Evolutionary conservation across 2,113 vertebrate genomes (phyloP).

Genomic region (Grammomys surdaster): DNA sequence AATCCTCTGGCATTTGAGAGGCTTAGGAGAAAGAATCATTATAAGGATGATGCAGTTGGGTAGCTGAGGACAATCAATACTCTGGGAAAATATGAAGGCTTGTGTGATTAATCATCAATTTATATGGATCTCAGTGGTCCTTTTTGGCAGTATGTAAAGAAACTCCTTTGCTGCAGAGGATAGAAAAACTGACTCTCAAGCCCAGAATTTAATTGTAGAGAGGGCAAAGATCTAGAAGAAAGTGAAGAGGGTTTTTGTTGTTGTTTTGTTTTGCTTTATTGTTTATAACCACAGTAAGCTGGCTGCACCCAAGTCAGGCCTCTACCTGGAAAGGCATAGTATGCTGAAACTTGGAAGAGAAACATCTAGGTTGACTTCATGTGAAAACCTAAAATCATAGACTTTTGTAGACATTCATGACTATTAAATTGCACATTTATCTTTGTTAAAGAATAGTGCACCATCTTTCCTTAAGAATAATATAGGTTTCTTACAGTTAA

Average conservation of each 20-base stretch:
- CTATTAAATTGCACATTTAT: not conserved
- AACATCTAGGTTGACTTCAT: not conserved
- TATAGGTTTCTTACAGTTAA: not conserved
- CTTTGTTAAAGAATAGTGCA: not conserved
- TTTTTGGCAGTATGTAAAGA: not conserved
- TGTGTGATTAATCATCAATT: slow-evolving; percentile 34
- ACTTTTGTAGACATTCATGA: not conserved
- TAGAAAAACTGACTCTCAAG: not conserved
- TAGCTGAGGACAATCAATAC: slow-evolving; percentile 1
- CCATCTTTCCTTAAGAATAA: not conserved
- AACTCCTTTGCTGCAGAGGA: not conserved
- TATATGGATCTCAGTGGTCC: slow-evolving; percentile 18
- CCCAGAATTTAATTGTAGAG: slow-evolving; percentile 29
- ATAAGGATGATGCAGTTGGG: slow-evolving; percentile 22
- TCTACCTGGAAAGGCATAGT: not conserved
- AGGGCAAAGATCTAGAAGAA: slow-evolving; percentile 32
- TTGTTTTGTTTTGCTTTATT: not conserved
- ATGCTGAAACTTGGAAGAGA: not conserved
- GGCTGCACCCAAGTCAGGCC: not conserved
- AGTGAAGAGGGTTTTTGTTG: not conserved
- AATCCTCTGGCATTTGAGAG: not conserved
- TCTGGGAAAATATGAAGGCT: slow-evolving; percentile 35
- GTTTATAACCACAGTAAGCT: not conserved
- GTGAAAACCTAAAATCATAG: not conserved
- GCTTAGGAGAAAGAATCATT: not conserved